Base-by-base conservation (phyloP, 2,888 invertebrate genomes). In the Chelonus formosanus region DNA sequence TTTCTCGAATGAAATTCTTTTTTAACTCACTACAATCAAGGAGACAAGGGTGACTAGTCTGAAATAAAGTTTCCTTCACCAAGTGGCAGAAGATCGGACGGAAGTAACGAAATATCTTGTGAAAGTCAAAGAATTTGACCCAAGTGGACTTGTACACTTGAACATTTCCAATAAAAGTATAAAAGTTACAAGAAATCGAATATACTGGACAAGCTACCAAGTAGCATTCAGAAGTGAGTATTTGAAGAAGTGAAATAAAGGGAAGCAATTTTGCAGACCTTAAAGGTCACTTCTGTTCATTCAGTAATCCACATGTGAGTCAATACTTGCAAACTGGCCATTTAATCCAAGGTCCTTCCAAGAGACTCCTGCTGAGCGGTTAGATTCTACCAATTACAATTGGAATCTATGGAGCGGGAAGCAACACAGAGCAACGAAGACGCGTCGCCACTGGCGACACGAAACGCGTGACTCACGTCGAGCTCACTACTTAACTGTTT, bases 401-500 rank as follows among this genome's bases (percentile, higher is more conserved):
- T 48, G 34, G 8, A 32, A 45, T 57, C 5, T 8, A 57, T 4
- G 57, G 5, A 36, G 4, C 4, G 36, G 34, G 36, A 47, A 36
- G n/a, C 57, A 20, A 20, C 20, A 43, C 50, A 32, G 34, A 43
- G 50, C 43, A 32, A 44, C 45, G 52, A 44, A 62, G 66, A 54
- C 62, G 67, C 67, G 60, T 63, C 64, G 64, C 67, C 56, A 65
- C 68, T 71, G 63, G 61, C 55, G 67, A 67, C 65, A 65, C 59
- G 63, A 55, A 63, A 69, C 68, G 68, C 68, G 68, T 72, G 70
- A 70, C 73, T 68, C 69, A 65, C 63, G 36, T 59, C 20, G 63
- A 47, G 56, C 55, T 62, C 45, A 65, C 58, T 70, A 69, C 69
- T 71, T 71, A 71, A 71, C 70, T 65, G 67, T 59, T 56, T 65